Percentiles rank a stretch among this genome's conserved stretches.
Conservation (phyloP, 1,140 invertebrate species). For the Potamilus streckersoni region DNA sequence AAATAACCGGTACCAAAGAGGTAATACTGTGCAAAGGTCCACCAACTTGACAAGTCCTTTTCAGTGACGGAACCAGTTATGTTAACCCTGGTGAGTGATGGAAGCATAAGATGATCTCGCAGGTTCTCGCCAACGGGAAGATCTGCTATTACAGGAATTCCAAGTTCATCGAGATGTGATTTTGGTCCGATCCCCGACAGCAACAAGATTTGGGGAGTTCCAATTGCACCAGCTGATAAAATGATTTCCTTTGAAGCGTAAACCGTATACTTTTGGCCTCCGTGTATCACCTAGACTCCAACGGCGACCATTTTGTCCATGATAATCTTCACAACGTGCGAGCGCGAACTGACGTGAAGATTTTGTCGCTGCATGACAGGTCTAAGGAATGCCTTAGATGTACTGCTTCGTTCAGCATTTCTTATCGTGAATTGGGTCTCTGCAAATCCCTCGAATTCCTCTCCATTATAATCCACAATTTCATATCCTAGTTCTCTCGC, state of each 20-base stretch:
- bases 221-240: slow-evolving; percentile 81
- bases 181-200: slow-evolving; percentile 87
- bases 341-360: slow-evolving; percentile 45
- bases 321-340: slow-evolving; percentile 42
- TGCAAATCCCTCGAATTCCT: too few relatives aligned
- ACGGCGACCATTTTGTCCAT: slow-evolving; percentile 38
- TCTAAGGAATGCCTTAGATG: slow-evolving; percentile 15
- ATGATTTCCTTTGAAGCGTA: slow-evolving; percentile 81
- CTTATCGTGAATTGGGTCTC: too few relatives aligned
- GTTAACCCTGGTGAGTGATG: slow-evolving; percentile 5
- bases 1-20: too few relatives aligned
- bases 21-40: too few relatives aligned
- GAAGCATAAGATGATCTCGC: slow-evolving; percentile 4
- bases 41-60: too few relatives aligned
- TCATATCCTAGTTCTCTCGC: too few relatives aligned
- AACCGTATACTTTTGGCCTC: slow-evolving; percentile 70
- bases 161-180: slow-evolving; percentile 34
- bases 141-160: slow-evolving; percentile 12
- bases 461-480: too few relatives aligned
- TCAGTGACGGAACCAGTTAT: too few relatives aligned
- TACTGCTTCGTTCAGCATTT: too few relatives aligned
- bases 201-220: slow-evolving; percentile 90
- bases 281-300: slow-evolving; percentile 59
- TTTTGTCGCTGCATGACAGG: slow-evolving; percentile 47
- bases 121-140: slow-evolving; percentile 1